A percentile compares a stretch with the other conserved stretches of the same genome.
Conservation (phyloP, 2,113 vertebrate species). For the Tautogolabrus adspersus region DNA sequence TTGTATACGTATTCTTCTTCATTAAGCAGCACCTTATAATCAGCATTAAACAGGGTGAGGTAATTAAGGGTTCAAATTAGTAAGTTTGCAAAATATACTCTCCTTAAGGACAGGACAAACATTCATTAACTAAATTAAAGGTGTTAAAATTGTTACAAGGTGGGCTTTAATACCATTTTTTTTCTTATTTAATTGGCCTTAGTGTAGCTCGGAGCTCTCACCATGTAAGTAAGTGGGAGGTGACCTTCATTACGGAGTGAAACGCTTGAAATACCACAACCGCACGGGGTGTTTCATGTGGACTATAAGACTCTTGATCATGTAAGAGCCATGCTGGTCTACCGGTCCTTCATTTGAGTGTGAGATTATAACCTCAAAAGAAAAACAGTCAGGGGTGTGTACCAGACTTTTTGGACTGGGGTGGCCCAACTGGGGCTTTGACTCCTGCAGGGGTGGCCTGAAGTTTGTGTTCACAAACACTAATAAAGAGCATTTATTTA, state of each 20-base stretch:
- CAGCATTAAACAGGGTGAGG: neutral
- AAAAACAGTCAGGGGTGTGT: neutral
- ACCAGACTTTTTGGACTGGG: too few species aligned
- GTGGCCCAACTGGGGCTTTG: too few species aligned
- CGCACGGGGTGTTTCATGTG: neutral
- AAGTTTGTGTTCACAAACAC: too few species aligned
- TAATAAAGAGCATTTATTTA: too few species aligned
- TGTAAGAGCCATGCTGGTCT: neutral
- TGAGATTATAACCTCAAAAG: too few species aligned
- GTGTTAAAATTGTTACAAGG: too few species aligned
- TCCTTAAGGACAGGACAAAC: neutral
- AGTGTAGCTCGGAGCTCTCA: neutral
- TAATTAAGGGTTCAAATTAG: neutral
- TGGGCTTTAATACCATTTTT: neutral
- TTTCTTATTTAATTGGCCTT: neutral
- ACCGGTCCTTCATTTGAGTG: too few species aligned
- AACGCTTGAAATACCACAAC: neutral
- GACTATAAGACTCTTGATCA: too few species aligned
- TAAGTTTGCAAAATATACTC: too few species aligned
- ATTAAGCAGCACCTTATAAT: slow-evolving; percentile 14
- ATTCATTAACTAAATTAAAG: slow-evolving; percentile 1
- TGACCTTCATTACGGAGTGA: neutral
- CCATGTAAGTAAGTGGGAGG: neutral
- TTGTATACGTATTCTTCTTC: neutral
- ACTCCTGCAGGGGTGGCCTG: too few species aligned